Conservation (phyloP, 2,888 invertebrate genomes). For the Bibio marci region DNA sequence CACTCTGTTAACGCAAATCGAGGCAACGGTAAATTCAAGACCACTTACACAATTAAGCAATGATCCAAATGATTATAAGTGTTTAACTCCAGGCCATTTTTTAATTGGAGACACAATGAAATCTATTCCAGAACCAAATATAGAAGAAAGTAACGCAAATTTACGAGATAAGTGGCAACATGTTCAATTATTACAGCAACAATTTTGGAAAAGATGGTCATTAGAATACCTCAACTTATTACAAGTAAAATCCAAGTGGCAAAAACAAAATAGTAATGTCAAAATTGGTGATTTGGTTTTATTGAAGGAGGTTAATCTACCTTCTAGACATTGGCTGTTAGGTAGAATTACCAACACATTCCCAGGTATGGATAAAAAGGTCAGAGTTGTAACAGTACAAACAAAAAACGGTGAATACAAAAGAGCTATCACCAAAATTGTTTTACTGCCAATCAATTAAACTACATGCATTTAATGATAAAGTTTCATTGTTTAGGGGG, state of each 20-base stretch:
- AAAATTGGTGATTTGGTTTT: neutral
- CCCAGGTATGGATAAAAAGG: neutral
- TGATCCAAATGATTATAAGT: slow-evolving; percentile 1
- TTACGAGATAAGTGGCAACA: neutral
- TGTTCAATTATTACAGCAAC: neutral
- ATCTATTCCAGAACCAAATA: neutral
- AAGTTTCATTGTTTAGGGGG: no score
- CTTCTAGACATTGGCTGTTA: neutral
- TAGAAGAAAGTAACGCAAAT: neutral
- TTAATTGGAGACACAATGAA: neutral
- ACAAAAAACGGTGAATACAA: neutral
- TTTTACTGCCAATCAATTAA: no score
- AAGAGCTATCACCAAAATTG: no score
- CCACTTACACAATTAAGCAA: slow-evolving; percentile 7
- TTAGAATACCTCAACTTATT: neutral
- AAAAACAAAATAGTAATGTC: neutral
- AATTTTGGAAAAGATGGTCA: no score
- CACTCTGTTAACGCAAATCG: slow-evolving; percentile 11
- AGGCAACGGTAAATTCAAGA: slow-evolving; percentile 12
- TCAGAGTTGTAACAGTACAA: neutral
- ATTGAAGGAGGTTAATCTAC: neutral
- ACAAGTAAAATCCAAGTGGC: neutral
- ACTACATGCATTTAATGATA: no score
- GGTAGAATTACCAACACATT: neutral
- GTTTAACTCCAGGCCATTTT: slow-evolving; percentile 4